Evolutionary conservation across 2,797 vertebrate species (phyloP), one percentile per base, ranked within the genome.

Genomic region (Helicolenus hilgendorfi): DNA sequence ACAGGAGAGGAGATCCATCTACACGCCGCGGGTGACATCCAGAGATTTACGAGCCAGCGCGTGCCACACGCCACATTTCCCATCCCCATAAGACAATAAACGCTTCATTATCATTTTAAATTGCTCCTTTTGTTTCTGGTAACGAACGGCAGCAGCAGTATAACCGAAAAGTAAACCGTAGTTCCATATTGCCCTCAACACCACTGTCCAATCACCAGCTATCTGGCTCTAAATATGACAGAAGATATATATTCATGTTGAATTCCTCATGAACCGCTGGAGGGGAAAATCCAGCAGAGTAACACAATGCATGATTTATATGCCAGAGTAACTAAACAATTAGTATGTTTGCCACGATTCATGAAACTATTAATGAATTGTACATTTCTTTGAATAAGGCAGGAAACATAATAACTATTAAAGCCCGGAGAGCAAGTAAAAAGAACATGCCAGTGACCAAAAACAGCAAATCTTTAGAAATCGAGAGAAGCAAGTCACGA

Each of bases 81-180:
- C 80, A 62, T 94, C 90, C 93, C 94, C 95, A 86, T 93, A 92
- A 96, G 95, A 96, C 96, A 96, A 97, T 95, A 96, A 96, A 93
- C 35, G 86, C 94, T 97, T 96, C 94, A 96, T 97, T 96, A 97
- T 97, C 94, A 97, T 96, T 96, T 97, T 92, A 97, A 97, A 97
- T 95, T 85, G 93, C 81, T 91, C 84, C 89, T 96, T 96, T 96
- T 97, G 90, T 97, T 96, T 94, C 89, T 72, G 82, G 74, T 79
- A 88, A 92, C 64, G 67, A 93, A 89, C 81, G 81, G 86, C 83
- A 80, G 91, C 81, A 36, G 87, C 89, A 60, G 75, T 76, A 69
- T 86, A 89, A 90, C 89, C 89, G 84, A 92, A 94, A 93, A 90
- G 79, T 81, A 92, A 95, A 96, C 86, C 71, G 88, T 80, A 59